Evolutionary conservation across 2,797 vertebrate species (phyloP).

Genomic region (Paguma larvata): DNA sequence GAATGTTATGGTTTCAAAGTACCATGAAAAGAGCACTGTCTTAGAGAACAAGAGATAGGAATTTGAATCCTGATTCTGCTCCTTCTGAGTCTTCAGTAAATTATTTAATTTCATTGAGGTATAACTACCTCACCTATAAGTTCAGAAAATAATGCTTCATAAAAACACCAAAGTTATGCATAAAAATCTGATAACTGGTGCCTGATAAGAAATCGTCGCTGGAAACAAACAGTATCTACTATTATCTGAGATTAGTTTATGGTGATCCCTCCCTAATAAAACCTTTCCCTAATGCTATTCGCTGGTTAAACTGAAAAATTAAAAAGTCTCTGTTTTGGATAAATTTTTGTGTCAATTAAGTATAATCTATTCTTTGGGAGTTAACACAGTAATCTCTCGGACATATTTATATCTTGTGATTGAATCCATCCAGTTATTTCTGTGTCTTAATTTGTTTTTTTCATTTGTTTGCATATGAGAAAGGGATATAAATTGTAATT

Average conservation of each 20-base stretch:
- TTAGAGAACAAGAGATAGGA: background rate
- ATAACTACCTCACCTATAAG: background rate
- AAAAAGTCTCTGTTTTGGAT: background rate
- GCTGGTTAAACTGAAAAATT: background rate
- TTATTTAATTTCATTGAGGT: background rate
- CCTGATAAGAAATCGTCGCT: background rate
- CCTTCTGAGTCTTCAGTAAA: background rate
- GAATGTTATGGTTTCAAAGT: background rate
- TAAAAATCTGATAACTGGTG: background rate
- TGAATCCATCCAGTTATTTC: background rate
- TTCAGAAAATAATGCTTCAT: background rate
- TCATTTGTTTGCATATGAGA: background rate
- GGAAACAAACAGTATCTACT: background rate
- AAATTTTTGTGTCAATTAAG: background rate
- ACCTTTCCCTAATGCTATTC: background rate
- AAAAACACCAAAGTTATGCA: background rate
- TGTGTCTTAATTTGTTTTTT: background rate
- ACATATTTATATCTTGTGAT: background rate
- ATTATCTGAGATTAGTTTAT: background rate
- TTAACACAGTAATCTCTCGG: background rate
- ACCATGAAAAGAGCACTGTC: background rate
- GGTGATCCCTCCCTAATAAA: background rate
- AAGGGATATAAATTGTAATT: background rate
- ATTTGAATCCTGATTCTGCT: background rate
- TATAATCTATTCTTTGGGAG: background rate